Base-by-base conservation (phyloP, 2,797 vertebrate genomes). In the Acipenser oxyrinchus region DNA sequence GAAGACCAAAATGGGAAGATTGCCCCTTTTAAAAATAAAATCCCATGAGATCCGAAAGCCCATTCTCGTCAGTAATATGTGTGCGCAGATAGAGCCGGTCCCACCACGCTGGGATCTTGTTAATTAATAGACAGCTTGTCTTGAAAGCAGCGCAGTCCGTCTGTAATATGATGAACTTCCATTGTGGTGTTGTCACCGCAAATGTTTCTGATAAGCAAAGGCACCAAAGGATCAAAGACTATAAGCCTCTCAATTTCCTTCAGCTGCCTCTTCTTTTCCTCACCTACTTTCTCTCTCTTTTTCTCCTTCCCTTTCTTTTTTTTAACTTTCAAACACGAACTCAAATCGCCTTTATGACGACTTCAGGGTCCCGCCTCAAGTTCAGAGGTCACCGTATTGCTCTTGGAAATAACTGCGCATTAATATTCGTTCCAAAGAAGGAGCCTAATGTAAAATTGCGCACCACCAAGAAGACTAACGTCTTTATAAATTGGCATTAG, bases 161-260 rank as follows among this genome's bases (percentile, higher is more conserved):
- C 83, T 83, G 84, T 87, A 88, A 89, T 89, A 80, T 85, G 86
- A 91, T 88, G 86, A 90, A 88, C 88, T 87, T 85, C 83, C 81
- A 88, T 91, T 93, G 86, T 95, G 87, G 86, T 87, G 65, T 84
- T 90, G 90, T 90, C 88, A 89, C 88, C 89, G 85, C 90, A 89
- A 93, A 91, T 93, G 91, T 92, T 94, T 90, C 89, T 83, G 90
- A 94, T 93, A 92, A 91, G 89, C 80, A 73, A 82, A 84, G 79
- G 88, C 85, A 81, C 75, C 84, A 81, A 74, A 73, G 86, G 90
- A 92, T 93, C 90, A 91, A 93, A 92, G 92, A 86, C 81, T 88
- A 88, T 86, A 88, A 90, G 88, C 86, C 77, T 81, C 81, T 86
- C 84, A 77, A 82, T 86, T 86, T 86, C 77, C 77, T 76, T 78